Evolutionary conservation across 2,113 vertebrate genomes (phyloP).

Genomic region (Cepphus grylle): DNA sequence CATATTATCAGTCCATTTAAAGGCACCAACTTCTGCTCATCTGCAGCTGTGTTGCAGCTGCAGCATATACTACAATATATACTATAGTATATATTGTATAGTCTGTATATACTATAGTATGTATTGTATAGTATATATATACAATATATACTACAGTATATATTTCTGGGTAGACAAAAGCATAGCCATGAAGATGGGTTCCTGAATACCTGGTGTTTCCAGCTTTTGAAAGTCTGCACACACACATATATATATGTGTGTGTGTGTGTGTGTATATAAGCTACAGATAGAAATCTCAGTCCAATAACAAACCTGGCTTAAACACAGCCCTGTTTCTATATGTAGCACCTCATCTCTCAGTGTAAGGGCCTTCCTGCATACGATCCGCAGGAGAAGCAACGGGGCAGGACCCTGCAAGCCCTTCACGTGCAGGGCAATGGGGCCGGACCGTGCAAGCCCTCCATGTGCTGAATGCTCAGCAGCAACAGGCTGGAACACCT

Average conservation of each 20-base stretch:
- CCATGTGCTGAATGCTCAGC: neutral
- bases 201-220: neutral
- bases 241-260: neutral
- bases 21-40: neutral
- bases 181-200: neutral
- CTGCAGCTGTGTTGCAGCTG: neutral
- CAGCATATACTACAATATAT: too few species aligned
- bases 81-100: too few species aligned
- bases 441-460: neutral
- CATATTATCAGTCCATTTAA: neutral
- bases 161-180: neutral
- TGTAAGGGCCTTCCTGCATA: neutral
- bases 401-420: too few species aligned
- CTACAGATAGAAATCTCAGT: neutral
- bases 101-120: too few species aligned
- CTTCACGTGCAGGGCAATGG: neutral
- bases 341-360: neutral
- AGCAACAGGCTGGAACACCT: neutral
- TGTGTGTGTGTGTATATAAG: neutral
- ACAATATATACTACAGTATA: too few species aligned
- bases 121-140: too few species aligned
- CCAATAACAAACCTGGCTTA: neutral
- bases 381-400: neutral
- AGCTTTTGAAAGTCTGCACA: neutral
- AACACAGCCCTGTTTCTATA: neutral